Base-by-base conservation (phyloP, 2,888 invertebrate species). In the Uropetala carovei region DNA sequence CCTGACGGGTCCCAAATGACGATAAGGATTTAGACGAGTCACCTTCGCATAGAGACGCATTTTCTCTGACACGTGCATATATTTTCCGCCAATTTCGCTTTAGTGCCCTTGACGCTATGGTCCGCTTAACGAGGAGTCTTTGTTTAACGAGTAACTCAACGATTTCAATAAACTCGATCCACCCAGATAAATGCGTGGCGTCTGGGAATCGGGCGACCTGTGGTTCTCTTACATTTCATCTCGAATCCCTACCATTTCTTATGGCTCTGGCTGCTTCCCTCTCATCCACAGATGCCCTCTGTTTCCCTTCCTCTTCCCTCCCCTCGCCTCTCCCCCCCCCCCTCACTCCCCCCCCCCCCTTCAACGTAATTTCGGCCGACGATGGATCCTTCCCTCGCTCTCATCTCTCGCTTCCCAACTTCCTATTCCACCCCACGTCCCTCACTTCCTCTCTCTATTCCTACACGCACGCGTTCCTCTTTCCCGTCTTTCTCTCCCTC, bases 331-430 rank as follows among this genome's bases (percentile, higher is more conserved):
- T 43, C 83, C n/a, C 22, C n/a, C 13, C 75, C 11, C 83, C 9
- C 3, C 57, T 58, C n/a, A 57, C 0, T 3, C 85, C 58, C 59
- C 22, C 75, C 22, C 4, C 22, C 75, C 5, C 22, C 22, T 27
- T 27, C 22, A 8, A 7, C 56, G 56, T 83, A 56, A 57, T 57
- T 16, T 83, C 83, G 56, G 16, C 83, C 83, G 56, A 57, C 56
- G 83, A 57, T 43, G 56, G 83, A 43, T n/a, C 83, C 83, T 57
- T 43, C 83, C 83, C 83, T 83, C 83, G 18, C 64, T 0, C 64
- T 16, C 64, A 7, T 11, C 64, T 64, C 0, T 64, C 64, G 7
- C 60, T n/a, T 64, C 64, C 11, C 64, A 18, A n/a, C 18, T 10
- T 64, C 64, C n/a, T n/a, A 18, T 64, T n/a, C 13, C 64, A 11